phyloP scores from a whole-genome alignment of 2,797 vertebrate genomes.

The Takifugu rubripes region DNA sequence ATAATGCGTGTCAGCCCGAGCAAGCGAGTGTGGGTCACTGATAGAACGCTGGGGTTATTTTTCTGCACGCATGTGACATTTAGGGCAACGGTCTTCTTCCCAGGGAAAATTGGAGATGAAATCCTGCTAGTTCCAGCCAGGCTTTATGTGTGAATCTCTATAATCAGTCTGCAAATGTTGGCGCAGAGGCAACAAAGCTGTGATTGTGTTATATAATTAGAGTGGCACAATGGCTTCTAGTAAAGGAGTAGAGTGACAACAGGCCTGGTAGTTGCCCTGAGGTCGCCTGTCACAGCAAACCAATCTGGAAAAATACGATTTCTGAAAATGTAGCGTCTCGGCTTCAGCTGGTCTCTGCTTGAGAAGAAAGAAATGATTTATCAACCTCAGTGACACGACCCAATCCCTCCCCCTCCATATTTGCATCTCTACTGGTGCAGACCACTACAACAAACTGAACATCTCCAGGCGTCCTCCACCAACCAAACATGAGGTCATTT shows the following conservation, averaged over 20 bases:
- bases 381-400: background rate
- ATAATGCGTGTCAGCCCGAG: slow-evolving; percentile 7
- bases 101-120: slow-evolving; percentile 14
- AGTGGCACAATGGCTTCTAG: slow-evolving; percentile 34
- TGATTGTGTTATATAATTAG: slow-evolving; percentile 44
- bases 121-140: background rate
- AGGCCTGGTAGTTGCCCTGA: background rate
- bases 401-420: slow-evolving; percentile 11
- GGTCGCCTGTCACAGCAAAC: too few species aligned
- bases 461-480: slow-evolving; percentile 5
- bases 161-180: background rate
- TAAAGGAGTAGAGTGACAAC: slow-evolving; percentile 5
- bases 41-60: slow-evolving; percentile 18
- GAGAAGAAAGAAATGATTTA: background rate
- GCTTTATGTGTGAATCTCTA: slow-evolving; percentile 5
- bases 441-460: slow-evolving; percentile 23
- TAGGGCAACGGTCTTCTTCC: slow-evolving; percentile 14
- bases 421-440: slow-evolving; percentile 15
- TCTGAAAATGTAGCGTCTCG: too few species aligned
- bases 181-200: slow-evolving; percentile 1
- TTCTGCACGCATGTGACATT: slow-evolving; percentile 29
- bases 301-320: too few species aligned
- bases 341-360: slow-evolving; percentile 1
- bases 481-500: slow-evolving; percentile 7
- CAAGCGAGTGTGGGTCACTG: slow-evolving; percentile 10